A percentile compares a stretch with the other conserved stretches of the same genome.
phyloP scores from a whole-genome alignment of 2,888 invertebrate genomes.

The Apomyelois bistriatella region DNA sequence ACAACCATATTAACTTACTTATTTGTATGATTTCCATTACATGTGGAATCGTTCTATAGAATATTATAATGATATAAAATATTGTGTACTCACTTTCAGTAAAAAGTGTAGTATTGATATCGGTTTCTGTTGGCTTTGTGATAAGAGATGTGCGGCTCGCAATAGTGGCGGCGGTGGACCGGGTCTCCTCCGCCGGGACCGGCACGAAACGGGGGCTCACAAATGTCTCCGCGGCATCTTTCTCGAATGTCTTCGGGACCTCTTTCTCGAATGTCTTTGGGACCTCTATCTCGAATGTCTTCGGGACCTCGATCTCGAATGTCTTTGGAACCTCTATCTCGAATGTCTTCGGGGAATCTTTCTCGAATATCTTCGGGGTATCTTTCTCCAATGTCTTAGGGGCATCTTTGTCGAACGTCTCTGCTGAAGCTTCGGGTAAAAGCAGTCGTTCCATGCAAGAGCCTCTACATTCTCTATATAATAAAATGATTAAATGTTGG shows the following conservation, averaged over 20 bases:
- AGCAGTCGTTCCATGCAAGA: neutral
- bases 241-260: no score
- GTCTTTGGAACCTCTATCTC: no score
- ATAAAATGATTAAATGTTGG: no score
- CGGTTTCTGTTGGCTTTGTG: neutral
- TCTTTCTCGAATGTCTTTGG: neutral
- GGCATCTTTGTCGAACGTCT: neutral
- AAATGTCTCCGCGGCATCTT: no score
- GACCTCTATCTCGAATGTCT: no score
- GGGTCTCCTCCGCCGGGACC: neutral
- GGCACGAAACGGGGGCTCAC: neutral
- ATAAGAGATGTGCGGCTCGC: neutral
- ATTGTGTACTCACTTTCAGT: no score
- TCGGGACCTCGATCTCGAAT: neutral
- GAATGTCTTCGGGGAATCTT: neutral
- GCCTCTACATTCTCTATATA: neutral
- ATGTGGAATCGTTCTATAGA: no score
- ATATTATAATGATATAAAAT: no score
- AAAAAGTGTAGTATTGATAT: neutral
- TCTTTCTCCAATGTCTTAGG: no score
- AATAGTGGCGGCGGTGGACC: neutral
- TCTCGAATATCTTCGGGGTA: neutral
- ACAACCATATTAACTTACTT: no score
- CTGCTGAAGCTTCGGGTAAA: neutral
- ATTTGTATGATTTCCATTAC: no score